Evolutionary conservation across 2,113 vertebrate species (phyloP).

Genomic region (Sander vitreus): DNA sequence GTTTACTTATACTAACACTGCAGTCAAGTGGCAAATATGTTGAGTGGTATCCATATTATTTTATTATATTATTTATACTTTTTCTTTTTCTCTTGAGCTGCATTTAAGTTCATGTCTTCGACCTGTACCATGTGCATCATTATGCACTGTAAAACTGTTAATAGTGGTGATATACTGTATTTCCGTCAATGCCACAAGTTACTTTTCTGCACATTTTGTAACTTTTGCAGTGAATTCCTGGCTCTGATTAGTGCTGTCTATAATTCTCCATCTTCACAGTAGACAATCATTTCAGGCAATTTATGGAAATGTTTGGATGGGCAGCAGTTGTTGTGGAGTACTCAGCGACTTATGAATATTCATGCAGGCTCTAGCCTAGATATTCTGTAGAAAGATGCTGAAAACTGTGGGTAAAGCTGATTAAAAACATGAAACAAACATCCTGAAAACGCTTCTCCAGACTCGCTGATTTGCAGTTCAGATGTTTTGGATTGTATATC

Average conservation of each 20-base stretch:
- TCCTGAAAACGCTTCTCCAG: neutral
- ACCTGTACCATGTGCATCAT: slow-evolving; percentile 5
- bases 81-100: neutral
- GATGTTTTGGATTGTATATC: slow-evolving; percentile 42
- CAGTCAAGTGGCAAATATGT: neutral
- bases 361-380: slow-evolving; percentile 43
- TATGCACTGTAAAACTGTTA: neutral
- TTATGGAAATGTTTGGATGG: slow-evolving; percentile 54
- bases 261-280: neutral
- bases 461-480: slow-evolving; percentile 35
- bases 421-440: slow-evolving; percentile 51
- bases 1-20: no score
- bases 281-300: slow-evolving; percentile 45
- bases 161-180: neutral
- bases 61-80: no score
- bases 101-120: neutral
- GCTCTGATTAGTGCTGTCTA: slow-evolving; percentile 3
- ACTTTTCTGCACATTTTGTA: slow-evolving; percentile 20
- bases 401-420: slow-evolving; percentile 63
- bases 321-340: slow-evolving; percentile 51
- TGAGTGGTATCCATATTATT: neutral
- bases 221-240: slow-evolving; percentile 10
- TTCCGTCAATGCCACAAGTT: neutral
- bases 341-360: slow-evolving; percentile 65
- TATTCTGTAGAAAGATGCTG: slow-evolving; percentile 45